Percentiles rank a stretch among this genome's conserved stretches.
Evolutionary conservation across 1,140 invertebrate genomes (phyloP).

Genomic region (Pissodes strobi): DNA sequence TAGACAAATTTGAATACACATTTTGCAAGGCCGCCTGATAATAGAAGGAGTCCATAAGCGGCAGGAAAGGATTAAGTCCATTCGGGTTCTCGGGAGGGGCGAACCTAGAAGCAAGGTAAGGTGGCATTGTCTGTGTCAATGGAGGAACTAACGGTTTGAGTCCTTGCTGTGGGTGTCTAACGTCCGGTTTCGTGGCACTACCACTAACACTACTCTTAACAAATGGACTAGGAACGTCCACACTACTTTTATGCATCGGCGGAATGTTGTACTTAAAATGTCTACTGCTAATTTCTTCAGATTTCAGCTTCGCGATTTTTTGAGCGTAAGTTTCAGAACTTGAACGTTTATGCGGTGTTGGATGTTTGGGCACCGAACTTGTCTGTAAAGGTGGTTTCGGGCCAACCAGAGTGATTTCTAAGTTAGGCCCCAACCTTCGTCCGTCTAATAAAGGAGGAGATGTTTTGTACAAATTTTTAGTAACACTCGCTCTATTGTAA

Average conservation of each 20-base stretch:
- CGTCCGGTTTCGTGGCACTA: constrained; percentile 5
- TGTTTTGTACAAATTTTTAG: constrained; percentile 44
- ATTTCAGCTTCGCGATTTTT: constrained; percentile 23
- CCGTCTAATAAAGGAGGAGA: constrained; percentile 44
- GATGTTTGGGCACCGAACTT: not conserved
- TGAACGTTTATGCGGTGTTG: constrained; percentile 32
- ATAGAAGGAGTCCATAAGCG: constrained; percentile 54
- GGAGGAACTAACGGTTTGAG: constrained; percentile 17
- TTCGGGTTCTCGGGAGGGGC: constrained; percentile 24
- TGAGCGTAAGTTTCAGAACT: constrained; percentile 26
- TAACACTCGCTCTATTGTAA: constrained; percentile 39
- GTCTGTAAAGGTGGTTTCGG: constrained; percentile 15
- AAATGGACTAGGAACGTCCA: constrained; percentile 20
- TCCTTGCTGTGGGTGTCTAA: constrained; percentile 5
- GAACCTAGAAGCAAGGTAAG: constrained; percentile 37
- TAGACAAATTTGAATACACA: constrained; percentile 38
- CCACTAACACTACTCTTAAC: constrained; percentile 7
- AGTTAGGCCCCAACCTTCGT: constrained; percentile 59
- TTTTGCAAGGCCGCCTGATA: constrained; percentile 47
- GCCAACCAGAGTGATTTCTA: constrained; percentile 65
- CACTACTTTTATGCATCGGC: constrained; percentile 17
- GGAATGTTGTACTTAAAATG: constrained; percentile 35
- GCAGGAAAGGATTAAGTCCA: constrained; percentile 40
- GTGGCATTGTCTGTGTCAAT: constrained; percentile 15
- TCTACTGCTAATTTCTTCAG: constrained; percentile 11